Percentiles rank a stretch among this genome's conserved stretches.
phyloP scores from a whole-genome alignment of 2,888 invertebrate genomes.

The Drosophila villosipedis region DNA sequence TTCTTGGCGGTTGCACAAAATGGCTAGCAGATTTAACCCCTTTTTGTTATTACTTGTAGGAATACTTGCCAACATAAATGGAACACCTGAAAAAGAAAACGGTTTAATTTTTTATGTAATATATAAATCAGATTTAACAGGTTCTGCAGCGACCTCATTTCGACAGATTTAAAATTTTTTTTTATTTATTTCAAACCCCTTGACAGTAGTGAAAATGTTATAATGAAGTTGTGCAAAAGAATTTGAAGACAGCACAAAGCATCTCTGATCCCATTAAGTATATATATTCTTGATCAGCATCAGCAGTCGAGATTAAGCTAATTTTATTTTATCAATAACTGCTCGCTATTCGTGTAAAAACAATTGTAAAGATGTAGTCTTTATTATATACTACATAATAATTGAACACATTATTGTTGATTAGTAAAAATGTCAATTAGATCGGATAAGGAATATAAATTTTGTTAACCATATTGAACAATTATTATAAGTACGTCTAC shows the following conservation, averaged over 20 bases:
- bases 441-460: not conserved
- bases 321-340: not conserved
- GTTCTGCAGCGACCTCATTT: not conserved
- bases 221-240: not conserved
- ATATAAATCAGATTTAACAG: not conserved
- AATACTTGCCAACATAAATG: constrained; percentile 10
- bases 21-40: constrained; percentile 4
- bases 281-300: not conserved
- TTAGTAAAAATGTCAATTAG: not conserved
- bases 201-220: not conserved
- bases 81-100: not conserved
- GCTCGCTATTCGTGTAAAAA: not conserved
- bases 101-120: not conserved
- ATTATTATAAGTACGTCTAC: too few species aligned
- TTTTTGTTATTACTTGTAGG: constrained; percentile 10
- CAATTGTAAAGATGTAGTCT: not conserved
- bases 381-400: not conserved
- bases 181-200: not conserved
- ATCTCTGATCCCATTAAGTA: not conserved
- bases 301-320: not conserved
- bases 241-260: not conserved
- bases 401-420: not conserved
- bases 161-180: not conserved
- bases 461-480: not conserved
- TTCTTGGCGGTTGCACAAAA: constrained; percentile 36